Evolutionary conservation across 1,140 invertebrate genomes (phyloP).

Genomic region (Colletes gigas): DNA sequence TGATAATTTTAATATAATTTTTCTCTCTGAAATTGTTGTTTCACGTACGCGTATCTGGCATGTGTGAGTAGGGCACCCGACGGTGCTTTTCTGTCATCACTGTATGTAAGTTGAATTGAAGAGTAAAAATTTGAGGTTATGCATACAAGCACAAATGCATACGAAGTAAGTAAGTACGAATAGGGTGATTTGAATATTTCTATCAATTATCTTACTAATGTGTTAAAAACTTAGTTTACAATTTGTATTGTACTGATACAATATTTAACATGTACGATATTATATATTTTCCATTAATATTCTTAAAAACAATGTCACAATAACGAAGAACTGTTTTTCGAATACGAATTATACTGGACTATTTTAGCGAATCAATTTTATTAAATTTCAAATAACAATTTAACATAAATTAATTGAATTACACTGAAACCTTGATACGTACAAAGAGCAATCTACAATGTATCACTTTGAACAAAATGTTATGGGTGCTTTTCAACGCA

Average conservation of each 20-base stretch:
- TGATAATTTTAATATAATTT: too few relatives aligned
- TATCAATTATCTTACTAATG: background rate
- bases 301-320: too few relatives aligned
- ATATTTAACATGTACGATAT: background rate
- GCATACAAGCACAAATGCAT: too few relatives aligned
- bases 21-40: too few relatives aligned
- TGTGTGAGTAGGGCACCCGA: too few relatives aligned
- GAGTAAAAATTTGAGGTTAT: constrained; percentile 35
- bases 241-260: background rate
- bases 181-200: background rate
- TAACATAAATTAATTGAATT: constrained; percentile 7
- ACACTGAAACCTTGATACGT: constrained; percentile 3
- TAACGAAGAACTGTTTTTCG: too few relatives aligned
- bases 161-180: too few relatives aligned
- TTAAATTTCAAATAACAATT: too few relatives aligned
- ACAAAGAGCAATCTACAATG: constrained; percentile 17
- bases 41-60: too few relatives aligned
- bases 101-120: background rate
- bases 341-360: too few relatives aligned
- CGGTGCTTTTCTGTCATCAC: too few relatives aligned
- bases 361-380: background rate
- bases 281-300: background rate
- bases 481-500: background rate
- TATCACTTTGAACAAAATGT: background rate
- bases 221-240: background rate